Percentiles rank a stretch among this genome's conserved stretches.
These are phyloP conservation scores for Pyrgilauda ruficollis DNA, from an alignment of 2,113 vertebrate species.

Conservation along the genomic window DNA sequence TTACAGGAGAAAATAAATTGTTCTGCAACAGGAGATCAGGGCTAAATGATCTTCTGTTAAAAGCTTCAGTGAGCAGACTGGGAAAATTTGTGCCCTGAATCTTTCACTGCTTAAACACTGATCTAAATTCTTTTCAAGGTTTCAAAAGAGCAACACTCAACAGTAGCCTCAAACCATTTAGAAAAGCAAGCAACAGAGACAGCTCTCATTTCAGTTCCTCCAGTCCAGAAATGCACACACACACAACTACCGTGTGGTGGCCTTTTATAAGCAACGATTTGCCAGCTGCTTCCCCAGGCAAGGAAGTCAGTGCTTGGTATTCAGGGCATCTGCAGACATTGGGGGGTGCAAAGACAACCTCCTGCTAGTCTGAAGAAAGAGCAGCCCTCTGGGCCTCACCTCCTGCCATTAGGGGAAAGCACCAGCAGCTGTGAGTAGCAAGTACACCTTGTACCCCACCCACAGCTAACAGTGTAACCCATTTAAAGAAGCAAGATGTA, in stretches of 20 bases:
- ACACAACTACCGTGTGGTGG: not conserved
- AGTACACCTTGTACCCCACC: not conserved
- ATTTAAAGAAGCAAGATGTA: not conserved
- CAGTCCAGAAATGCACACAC: not conserved
- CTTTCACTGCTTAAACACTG: not conserved
- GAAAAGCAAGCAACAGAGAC: not conserved
- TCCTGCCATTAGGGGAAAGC: not conserved
- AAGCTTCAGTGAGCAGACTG: not conserved
- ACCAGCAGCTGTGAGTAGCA: not conserved
- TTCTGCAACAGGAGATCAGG: not conserved
- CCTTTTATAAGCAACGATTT: not conserved
- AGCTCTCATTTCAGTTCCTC: not conserved
- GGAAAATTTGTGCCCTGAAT: constrained; percentile 5
- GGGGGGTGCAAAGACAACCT: not conserved
- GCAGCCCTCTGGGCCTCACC: not conserved
- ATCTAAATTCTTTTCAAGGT: constrained; percentile 27
- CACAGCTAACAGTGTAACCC: not conserved
- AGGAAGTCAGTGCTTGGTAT: not conserved
- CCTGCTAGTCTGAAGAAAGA: not conserved
- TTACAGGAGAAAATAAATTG: not conserved
- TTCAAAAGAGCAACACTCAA: not conserved
- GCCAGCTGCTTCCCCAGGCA: constrained; percentile 17
- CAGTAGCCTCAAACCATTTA: constrained; percentile 10
- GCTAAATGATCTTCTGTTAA: not conserved
- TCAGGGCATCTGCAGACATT: not conserved